These are phyloP conservation scores for Procambarus virginalis DNA, from an alignment of 1,140 invertebrate species.

Conservation along the genomic window DNA sequence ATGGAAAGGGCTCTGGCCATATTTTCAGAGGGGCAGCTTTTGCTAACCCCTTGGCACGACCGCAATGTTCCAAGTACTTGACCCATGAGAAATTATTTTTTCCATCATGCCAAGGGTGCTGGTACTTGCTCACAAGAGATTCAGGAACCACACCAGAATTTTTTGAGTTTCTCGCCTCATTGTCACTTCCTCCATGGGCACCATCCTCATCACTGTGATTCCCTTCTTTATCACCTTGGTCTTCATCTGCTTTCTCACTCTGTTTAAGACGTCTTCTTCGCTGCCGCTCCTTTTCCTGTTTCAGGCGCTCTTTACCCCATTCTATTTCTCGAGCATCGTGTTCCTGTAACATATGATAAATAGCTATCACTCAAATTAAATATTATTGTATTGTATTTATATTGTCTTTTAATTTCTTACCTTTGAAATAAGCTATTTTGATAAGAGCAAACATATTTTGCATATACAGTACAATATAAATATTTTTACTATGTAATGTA, in stretches of 20 bases:
- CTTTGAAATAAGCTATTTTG: too few relatives aligned
- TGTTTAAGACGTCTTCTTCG: conserved; percentile 40
- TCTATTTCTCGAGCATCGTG: conserved; percentile 55
- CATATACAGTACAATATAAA: too few relatives aligned
- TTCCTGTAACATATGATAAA: conserved; percentile 25
- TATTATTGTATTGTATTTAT: too few relatives aligned
- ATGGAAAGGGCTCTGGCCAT: conserved; percentile 86
- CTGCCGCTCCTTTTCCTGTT: conserved; percentile 60
- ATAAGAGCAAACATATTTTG: too few relatives aligned
- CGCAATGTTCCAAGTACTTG: conserved; percentile 81
- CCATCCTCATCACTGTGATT: conserved; percentile 20
- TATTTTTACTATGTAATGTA: too few relatives aligned
- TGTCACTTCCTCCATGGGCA: conserved; percentile 3
- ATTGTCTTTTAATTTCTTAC: too few relatives aligned
- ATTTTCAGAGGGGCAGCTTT: conserved; percentile 85
- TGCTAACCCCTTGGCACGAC: conserved; percentile 75
- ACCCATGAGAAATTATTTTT: conserved; percentile 81
- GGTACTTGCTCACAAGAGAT: conserved; percentile 12
- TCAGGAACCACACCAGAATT: neutral
- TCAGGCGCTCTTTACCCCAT: conserved; percentile 53
- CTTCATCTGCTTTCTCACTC: conserved; percentile 31
- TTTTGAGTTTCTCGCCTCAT: conserved; percentile 15
- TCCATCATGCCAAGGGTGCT: conserved; percentile 58
- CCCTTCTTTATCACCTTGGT: conserved; percentile 25
- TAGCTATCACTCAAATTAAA: too few relatives aligned